These are phyloP conservation scores for Norana najaformis DNA, from an alignment of 2,888 invertebrate species.

Conservation along the genomic window DNA sequence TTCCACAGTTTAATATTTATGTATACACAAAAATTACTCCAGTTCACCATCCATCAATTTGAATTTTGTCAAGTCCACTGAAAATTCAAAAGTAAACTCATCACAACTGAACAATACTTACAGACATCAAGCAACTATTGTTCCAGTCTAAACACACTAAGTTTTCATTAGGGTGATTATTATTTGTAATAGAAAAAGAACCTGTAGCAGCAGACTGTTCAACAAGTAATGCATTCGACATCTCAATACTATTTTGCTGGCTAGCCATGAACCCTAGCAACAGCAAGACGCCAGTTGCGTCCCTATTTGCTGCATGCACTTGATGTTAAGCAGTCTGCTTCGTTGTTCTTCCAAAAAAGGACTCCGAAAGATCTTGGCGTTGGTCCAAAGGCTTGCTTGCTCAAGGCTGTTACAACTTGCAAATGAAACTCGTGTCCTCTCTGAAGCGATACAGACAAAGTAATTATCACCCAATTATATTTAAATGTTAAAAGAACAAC, in stretches of 20 bases:
- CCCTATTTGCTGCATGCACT: neutral
- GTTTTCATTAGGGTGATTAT: conserved; percentile 13
- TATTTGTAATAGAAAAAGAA: neutral
- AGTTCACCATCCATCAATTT: neutral
- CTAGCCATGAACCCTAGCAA: neutral
- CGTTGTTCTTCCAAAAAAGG: neutral
- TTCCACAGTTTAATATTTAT: neutral
- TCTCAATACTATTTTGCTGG: neutral
- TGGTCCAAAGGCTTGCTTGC: too few relatives aligned
- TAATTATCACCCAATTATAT: neutral
- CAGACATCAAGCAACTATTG: neutral
- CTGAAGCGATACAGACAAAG: neutral
- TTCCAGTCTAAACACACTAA: conserved; percentile 5
- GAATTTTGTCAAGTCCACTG: neutral
- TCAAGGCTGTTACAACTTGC: neutral
- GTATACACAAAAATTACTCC: neutral
- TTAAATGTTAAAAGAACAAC: neutral
- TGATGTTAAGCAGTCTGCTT: too few relatives aligned
- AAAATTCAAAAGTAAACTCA: neutral
- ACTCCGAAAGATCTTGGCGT: neutral
- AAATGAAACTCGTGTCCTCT: neutral
- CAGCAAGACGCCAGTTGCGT: neutral
- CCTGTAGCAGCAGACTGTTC: too few relatives aligned
- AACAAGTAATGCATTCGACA: neutral
- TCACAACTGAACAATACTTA: neutral